Evolutionary conservation across 2,797 vertebrate species (phyloP), one percentile per base, ranked within the genome.

Genomic region (Pantherophis vulpinus): DNA sequence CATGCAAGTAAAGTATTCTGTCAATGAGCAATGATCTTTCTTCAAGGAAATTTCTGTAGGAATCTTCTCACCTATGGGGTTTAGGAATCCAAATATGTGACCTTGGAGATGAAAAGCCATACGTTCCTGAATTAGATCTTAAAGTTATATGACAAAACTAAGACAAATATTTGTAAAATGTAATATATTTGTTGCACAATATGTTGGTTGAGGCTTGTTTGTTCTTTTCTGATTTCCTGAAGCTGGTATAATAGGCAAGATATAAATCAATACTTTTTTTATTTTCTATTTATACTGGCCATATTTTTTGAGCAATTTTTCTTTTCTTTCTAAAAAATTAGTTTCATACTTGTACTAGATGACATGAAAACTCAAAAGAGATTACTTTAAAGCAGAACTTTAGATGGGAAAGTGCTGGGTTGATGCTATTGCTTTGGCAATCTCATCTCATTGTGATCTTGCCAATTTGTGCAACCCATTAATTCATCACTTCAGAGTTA

Each of bases 241-340:
- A 87, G 14, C 51, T 51, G 37, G 25, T 88, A 87, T 42, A 88
- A 88, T 23, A 63, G 66, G 4, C 47, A 23, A 87, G 60, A 86
- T 59, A 91, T n/a, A 86, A 86, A 88, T 56, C 86, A 87, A 92
- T 87, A 55, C 32, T 32, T 54, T 70, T 88, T 92, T 87, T 70
- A 29, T 59, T 91, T 29, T 54, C 83, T 87, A 59, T 87, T 91
- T 91, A 63, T 61, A 63, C n/a, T 63, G 59, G 59, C 61, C 51
- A 47, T 51, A 91, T 47, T 61, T 87, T 91, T 20, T 27, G 18
- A 32, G 6, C 66, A 32, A 63, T 54, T 91, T 14, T 58, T 29
- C 37, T 32, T 79, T 79, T 59, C 27, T 70, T 55, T 66, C 60
- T 54, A 90, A 90, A 74, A 59, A 56, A 32, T 32, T 29, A 8